Percentiles rank a stretch among this genome's conserved stretches.
phyloP scores from a whole-genome alignment of 2,113 vertebrate species.

The Caretta caretta region DNA sequence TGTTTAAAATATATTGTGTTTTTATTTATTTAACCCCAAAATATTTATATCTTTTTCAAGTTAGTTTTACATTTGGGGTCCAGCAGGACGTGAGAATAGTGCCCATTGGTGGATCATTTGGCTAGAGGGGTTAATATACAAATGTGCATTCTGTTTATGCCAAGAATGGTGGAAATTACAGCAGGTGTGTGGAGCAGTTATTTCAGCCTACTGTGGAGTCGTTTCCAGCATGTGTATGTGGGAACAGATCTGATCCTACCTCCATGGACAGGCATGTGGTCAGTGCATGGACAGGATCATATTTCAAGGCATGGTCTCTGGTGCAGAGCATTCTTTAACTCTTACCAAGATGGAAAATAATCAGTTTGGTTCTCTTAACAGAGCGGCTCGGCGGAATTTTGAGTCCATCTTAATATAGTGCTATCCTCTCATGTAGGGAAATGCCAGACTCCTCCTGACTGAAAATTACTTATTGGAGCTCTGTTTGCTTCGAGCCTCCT shows the following conservation, averaged over 20 bases:
- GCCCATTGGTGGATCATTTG: slow-evolving; percentile 42
- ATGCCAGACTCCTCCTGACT: neutral
- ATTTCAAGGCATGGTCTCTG: neutral
- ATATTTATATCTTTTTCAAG: slow-evolving; percentile 4
- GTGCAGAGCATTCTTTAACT: neutral
- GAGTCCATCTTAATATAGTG: neutral
- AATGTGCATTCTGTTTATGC: neutral
- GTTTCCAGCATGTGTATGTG: neutral
- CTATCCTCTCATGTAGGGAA: neutral
- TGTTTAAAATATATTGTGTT: slow-evolving; percentile 2
- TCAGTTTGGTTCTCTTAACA: neutral
- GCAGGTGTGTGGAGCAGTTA: neutral
- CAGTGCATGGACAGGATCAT: neutral
- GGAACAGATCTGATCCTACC: neutral
- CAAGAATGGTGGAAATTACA: rapidly evolving
- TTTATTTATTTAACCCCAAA: slow-evolving; percentile 7
- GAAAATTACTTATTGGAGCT: too few species aligned
- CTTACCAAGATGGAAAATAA: neutral
- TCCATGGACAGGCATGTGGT: too few species aligned
- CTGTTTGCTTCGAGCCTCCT: neutral
- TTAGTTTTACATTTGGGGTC: slow-evolving; percentile 33
- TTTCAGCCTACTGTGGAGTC: neutral
- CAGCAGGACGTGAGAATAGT: slow-evolving; percentile 34
- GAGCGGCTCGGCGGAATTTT: neutral
- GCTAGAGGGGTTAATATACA: slow-evolving; percentile 24